Evolutionary conservation across 1,140 invertebrate genomes (phyloP), one percentile per base, ranked within the genome.

Genomic region (Psilanteris sp.): DNA sequence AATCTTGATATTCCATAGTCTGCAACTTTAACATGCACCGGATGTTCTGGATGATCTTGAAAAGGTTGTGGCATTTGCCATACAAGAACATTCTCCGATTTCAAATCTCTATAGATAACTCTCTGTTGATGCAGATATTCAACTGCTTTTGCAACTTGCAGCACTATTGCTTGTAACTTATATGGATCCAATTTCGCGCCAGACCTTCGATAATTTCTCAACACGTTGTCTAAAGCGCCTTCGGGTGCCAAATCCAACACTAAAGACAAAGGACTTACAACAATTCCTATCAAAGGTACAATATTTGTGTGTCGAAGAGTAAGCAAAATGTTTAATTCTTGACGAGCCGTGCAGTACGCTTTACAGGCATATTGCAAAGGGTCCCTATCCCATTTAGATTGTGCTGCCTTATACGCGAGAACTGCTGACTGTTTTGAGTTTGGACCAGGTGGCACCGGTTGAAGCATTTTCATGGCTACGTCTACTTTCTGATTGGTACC

Each of bases 1-100:
- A 96, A 88, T 14, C 97, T 89, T 81, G 96, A 98, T 67, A 98
- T 98, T 8, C 97, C 97, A 89, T 98, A 99, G 89, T 99, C 97
- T 1, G 97, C 97, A 4, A 99, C 90, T 85, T 98, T 98, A 9
- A 99, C 93, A 77, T 96, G 93, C 1, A 98, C 95, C 26, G 89
- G 86, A 73, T 93, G 89, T 8, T 92, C 89, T 0, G 90, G 90
- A 83, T 90, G 80, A 79, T 92, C 90, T 52, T 91, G 89, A 77
- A 94, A 93, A 0, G 93, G 93, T 0, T 91, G 84, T 0, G 97
- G 97, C 86, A 99, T 92, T 54, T 94, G 92, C 97, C 97, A 99
- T 4, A 99, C 97, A 1, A 99, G 85, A 34, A 99, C 96, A 89
- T 99, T 99, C 84, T 99, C 98, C 0, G 97, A 96, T 90, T 99